Evolutionary conservation across 2,888 invertebrate species (phyloP).

Genomic region (Hydrotaea diabolus): DNA sequence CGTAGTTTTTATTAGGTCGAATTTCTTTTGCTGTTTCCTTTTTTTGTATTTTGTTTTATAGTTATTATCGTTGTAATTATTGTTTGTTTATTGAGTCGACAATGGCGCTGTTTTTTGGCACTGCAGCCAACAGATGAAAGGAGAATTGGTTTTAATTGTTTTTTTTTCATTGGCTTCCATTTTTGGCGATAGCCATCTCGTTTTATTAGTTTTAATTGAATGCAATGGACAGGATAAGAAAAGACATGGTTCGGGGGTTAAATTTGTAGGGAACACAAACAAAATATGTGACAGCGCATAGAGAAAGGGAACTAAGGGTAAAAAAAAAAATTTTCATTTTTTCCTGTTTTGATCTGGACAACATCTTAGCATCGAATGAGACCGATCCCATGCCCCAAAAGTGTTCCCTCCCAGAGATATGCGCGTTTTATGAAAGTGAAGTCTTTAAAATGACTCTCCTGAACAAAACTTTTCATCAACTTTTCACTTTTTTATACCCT

Average conservation of each 20-base stretch:
- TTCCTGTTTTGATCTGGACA: too few relatives aligned
- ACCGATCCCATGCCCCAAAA: too few relatives aligned
- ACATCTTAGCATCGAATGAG: too few relatives aligned
- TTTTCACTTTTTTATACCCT: too few relatives aligned
- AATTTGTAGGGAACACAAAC: background rate
- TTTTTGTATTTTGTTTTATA: background rate
- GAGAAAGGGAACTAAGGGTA: too few relatives aligned
- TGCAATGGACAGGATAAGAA: background rate
- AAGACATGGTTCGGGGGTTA: background rate
- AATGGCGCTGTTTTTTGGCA: background rate
- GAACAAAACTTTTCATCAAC: too few relatives aligned
- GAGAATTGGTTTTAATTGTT: background rate
- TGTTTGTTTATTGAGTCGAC: background rate
- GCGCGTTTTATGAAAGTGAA: too few relatives aligned
- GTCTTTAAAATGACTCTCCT: too few relatives aligned
- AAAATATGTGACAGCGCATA: too few relatives aligned
- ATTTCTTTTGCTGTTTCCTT: background rate
- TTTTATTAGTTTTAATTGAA: conserved; percentile 3
- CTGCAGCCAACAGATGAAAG: background rate
- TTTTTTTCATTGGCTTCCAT: background rate
- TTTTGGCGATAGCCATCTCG: background rate
- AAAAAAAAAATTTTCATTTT: too few relatives aligned
- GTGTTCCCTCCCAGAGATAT: too few relatives aligned
- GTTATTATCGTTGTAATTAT: conserved; percentile 7
- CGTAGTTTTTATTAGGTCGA: background rate